Percentiles rank a stretch among this genome's conserved stretches.
Conservation (phyloP, 2,797 vertebrate species). For the Eulemur coronatus region DNA sequence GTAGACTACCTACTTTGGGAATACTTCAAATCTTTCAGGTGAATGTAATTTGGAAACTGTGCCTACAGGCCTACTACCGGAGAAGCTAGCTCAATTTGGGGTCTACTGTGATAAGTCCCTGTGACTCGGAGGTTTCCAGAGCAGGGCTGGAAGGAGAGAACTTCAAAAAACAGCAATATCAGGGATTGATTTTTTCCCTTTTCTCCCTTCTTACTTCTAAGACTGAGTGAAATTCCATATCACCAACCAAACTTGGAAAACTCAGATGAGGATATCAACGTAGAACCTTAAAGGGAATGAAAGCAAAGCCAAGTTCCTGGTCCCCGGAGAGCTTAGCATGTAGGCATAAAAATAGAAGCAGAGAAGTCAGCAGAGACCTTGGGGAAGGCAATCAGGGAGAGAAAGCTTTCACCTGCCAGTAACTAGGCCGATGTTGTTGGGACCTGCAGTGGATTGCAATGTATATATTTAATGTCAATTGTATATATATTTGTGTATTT, state of each 20-base stretch:
- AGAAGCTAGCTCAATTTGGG: background rate
- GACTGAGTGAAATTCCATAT: background rate
- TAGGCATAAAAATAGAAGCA: background rate
- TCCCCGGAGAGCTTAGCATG: background rate
- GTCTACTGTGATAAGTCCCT: background rate
- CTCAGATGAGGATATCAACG: background rate
- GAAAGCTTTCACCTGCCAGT: background rate
- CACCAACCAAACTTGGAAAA: background rate
- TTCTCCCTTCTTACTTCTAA: constrained; percentile 1
- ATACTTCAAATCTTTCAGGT: background rate
- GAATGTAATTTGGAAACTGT: background rate
- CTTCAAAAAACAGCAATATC: background rate
- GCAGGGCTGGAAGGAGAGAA: background rate
- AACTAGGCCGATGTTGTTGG: background rate
- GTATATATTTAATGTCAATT: background rate
- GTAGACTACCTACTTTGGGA: background rate
- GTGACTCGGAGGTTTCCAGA: background rate
- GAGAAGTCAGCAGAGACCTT: background rate
- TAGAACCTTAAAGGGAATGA: background rate
- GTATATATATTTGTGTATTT: background rate
- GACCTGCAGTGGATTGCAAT: background rate
- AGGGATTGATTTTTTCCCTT: background rate
- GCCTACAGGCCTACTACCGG: background rate
- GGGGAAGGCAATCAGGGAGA: background rate
- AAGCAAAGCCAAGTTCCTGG: background rate